These are phyloP conservation scores for Drosophila serrata DNA, from an alignment of 1,140 invertebrate species.

Conservation along the genomic window DNA sequence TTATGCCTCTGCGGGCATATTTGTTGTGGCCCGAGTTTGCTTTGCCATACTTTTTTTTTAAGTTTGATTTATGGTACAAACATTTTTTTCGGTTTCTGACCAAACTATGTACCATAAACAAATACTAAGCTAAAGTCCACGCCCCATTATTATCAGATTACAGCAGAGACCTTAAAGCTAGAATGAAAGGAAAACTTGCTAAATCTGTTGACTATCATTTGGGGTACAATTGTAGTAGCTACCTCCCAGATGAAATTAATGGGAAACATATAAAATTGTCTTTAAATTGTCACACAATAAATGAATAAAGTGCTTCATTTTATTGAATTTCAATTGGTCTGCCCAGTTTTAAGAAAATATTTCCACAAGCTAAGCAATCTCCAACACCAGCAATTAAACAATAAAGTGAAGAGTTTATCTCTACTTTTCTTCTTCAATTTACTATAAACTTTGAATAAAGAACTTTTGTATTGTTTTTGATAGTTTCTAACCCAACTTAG, in stretches of 20 bases:
- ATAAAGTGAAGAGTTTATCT: not conserved
- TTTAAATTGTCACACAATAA: not conserved
- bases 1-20: conserved; percentile 11
- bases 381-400: not conserved
- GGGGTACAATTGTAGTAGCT: not conserved
- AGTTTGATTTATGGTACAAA: conserved; percentile 45
- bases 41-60: conserved; percentile 21
- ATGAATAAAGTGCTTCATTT: not conserved
- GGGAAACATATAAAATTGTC: not conserved
- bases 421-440: not conserved
- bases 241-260: too few relatives aligned
- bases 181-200: not conserved
- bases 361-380: not conserved
- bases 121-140: conserved; percentile 21
- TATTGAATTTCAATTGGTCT: not conserved
- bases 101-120: conserved; percentile 45
- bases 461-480: not conserved
- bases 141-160: conserved; percentile 21
- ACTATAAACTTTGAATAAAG: not conserved
- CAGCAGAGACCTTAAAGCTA: not conserved
- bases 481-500: not conserved
- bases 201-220: not conserved
- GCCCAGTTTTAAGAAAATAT: not conserved
- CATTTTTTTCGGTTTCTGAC: conserved; percentile 30
- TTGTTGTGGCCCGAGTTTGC: conserved; percentile 16